phyloP scores from a whole-genome alignment of 2,113 vertebrate genomes.

The Pica pica region DNA sequence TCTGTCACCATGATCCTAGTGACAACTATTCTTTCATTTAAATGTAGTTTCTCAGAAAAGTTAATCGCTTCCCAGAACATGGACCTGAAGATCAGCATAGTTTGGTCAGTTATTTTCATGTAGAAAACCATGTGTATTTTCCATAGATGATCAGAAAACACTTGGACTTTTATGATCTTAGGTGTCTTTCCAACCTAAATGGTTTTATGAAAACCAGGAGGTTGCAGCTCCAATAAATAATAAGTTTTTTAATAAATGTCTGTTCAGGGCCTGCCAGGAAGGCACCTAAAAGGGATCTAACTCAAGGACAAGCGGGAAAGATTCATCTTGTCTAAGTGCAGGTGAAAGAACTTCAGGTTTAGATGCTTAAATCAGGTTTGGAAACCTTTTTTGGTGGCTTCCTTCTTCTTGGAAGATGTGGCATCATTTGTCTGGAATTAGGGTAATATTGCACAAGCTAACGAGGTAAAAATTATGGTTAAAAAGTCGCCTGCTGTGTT shows the following conservation, averaged over 20 bases:
- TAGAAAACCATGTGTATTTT: neutral
- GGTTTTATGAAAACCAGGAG: neutral
- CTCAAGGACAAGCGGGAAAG: neutral
- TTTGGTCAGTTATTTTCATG: neutral
- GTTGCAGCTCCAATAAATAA: neutral
- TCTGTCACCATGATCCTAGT: neutral
- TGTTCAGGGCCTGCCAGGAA: neutral
- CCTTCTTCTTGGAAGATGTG: neutral
- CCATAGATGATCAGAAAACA: neutral
- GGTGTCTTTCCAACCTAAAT: neutral
- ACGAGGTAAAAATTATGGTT: neutral
- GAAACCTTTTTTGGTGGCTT: neutral
- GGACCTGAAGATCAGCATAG: neutral
- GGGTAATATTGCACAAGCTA: neutral
- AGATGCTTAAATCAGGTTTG: neutral
- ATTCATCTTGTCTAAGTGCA: neutral
- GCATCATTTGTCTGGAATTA: neutral
- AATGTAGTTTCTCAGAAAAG: neutral
- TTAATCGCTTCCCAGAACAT: fast-evolving
- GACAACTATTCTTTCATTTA: neutral
- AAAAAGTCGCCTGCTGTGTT: neutral
- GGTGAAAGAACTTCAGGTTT: neutral
- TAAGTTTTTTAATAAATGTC: neutral
- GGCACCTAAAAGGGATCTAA: no score
- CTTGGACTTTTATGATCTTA: neutral